A percentile compares a stretch with the other conserved stretches of the same genome.
Conservation (phyloP, 2,113 vertebrate species). For the Solenodon paradoxus region DNA sequence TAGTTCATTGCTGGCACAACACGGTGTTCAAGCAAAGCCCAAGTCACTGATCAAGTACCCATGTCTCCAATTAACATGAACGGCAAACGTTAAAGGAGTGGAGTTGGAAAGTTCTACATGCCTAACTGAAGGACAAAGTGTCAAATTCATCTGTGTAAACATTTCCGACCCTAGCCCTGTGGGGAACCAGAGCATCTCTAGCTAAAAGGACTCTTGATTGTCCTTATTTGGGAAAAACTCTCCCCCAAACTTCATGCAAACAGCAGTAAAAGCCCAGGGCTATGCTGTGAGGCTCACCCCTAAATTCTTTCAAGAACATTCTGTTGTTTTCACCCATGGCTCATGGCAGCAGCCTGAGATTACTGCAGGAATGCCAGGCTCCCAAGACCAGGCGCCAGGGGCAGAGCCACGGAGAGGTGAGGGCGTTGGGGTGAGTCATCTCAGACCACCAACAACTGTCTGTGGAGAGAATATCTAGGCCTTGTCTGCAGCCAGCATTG, state of each 20-base stretch:
- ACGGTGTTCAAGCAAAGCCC: slow-evolving; percentile 24
- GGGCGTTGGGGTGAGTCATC: background rate
- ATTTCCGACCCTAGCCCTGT: background rate
- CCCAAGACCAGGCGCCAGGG: background rate
- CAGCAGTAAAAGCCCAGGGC: background rate
- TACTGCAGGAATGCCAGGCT: background rate
- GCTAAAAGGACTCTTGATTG: background rate
- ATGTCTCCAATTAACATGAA: background rate
- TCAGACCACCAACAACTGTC: slow-evolving; percentile 20
- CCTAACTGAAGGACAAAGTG: background rate
- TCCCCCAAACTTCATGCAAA: background rate
- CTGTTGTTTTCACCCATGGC: background rate
- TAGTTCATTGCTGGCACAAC: slow-evolving; percentile 43
- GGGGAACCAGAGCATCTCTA: background rate
- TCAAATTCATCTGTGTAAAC: background rate
- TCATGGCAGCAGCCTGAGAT: background rate
- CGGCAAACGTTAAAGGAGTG: background rate
- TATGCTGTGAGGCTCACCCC: background rate
- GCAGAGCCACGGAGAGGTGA: background rate
- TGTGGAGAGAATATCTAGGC: background rate
- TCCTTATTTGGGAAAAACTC: slow-evolving; percentile 29
- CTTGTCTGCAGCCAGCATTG: background rate
- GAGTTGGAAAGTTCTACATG: background rate
- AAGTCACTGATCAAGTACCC: slow-evolving; percentile 27
- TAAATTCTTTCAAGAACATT: background rate